Base-by-base conservation (phyloP, 1,140 invertebrate species). In the Hylyphantes graminicola region DNA sequence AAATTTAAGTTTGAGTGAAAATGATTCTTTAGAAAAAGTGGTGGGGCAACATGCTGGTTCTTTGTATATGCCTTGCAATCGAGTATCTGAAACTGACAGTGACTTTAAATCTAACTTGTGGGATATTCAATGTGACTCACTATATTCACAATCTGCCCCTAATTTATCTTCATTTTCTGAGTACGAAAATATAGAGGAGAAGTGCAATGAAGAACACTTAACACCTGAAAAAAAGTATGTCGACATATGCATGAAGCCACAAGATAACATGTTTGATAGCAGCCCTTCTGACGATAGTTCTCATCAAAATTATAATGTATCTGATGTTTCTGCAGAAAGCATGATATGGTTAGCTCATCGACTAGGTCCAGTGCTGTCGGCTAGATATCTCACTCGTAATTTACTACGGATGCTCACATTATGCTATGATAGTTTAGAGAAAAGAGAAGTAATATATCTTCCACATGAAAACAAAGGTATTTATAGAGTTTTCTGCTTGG, bases 311-410 rank as follows among this genome's bases (percentile, higher is more conserved):
- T n/a, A 54, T 67, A 91, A 92, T 85, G 95, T 97, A 85, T 95
- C 94, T 0, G 96, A 98, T 88, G 95, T 98, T 92, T 96, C 96
- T 87, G 93, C 93, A 0, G 96, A 98, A 88, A 97, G 95, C 88
- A 91, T 98, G 0, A 93, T 96, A 63, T 98, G 96, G 97, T 88
- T 99, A 21, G 93, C 96, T 0, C 95, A 98, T 90, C 92, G 96
- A 86, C 90, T 99, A n/a, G 98, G 98, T 0, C 97, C 97, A 0
- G 95, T 98, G 48, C 91, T 99, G 8, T 97, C 96, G 5, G 95
- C 97, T 15, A 93, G 94, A 86, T 94, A 96, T 91, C 91, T 99
- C 35, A 96, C 97, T 0, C 92, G 95, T 61, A 98, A 98, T 91
- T 91, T 99, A 57, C 90, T 99, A 6, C 93, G 97, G 87, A 98